Conservation (phyloP, 2,797 vertebrate genomes). For the Rhadinocentrus ornatus region DNA sequence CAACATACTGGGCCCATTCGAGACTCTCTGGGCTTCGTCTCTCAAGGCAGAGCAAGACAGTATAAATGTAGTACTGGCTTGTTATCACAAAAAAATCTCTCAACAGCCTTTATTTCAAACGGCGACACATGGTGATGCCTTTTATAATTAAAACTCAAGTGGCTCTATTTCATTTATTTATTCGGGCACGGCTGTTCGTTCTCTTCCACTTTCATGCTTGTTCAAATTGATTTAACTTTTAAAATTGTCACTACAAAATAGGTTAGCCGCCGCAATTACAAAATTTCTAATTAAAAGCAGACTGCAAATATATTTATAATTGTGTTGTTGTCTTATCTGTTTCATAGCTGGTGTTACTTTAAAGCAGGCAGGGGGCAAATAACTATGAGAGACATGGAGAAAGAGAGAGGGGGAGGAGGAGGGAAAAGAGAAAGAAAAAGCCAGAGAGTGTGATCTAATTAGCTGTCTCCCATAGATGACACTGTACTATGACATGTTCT, state of each 20-base stretch:
- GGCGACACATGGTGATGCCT: slow-evolving; percentile 66
- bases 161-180: slow-evolving; percentile 74
- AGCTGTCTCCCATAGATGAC: slow-evolving; percentile 73
- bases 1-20: slow-evolving; percentile 34
- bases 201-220: slow-evolving; percentile 73
- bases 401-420: slow-evolving; percentile 5
- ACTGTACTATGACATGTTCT: slow-evolving; percentile 70
- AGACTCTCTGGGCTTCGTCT: slow-evolving; percentile 40
- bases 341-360: slow-evolving; percentile 76
- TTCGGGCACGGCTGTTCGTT: slow-evolving; percentile 66
- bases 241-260: slow-evolving; percentile 81
- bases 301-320: slow-evolving; percentile 84
- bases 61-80: slow-evolving; percentile 42
- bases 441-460: slow-evolving; percentile 69
- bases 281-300: slow-evolving; percentile 83
- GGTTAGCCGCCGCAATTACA: slow-evolving; percentile 78
- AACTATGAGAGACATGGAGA: slow-evolving; percentile 54
- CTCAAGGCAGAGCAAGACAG: slow-evolving; percentile 40
- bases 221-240: slow-evolving; percentile 82
- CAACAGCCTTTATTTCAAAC: slow-evolving; percentile 68
- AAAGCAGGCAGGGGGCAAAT: slow-evolving; percentile 74
- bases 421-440: slow-evolving; percentile 31
- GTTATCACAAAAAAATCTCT: slow-evolving; percentile 66
- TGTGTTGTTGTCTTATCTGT: slow-evolving; percentile 81
- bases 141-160: slow-evolving; percentile 81